Evolutionary conservation across 2,888 invertebrate genomes (phyloP).

Genomic region (Eilema sororculum): DNA sequence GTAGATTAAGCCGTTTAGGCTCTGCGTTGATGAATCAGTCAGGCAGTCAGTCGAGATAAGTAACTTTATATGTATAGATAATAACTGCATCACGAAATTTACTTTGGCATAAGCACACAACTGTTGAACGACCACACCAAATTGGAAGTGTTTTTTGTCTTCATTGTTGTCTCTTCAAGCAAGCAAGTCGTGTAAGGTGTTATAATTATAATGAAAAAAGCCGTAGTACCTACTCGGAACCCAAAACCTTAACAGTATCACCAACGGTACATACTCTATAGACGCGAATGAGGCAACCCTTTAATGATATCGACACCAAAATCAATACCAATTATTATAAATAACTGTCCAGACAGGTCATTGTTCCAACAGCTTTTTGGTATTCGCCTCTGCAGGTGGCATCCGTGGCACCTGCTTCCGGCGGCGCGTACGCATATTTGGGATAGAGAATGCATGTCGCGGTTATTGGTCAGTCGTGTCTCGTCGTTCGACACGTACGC

Average conservation of each 20-base stretch:
- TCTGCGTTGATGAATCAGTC: too few relatives aligned
- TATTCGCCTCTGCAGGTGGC: conserved; percentile 75
- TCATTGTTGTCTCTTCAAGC: too few relatives aligned
- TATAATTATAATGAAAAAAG: neutral
- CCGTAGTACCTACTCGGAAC: neutral
- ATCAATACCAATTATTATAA: conserved; percentile 43
- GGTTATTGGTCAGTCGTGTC: conserved; percentile 56
- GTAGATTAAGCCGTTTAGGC: too few relatives aligned
- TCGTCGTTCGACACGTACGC: conserved; percentile 41
- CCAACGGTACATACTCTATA: conserved; percentile 3
- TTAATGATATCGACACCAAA: conserved; percentile 37
- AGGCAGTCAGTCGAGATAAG: too few relatives aligned
- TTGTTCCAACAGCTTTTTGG: conserved; percentile 68
- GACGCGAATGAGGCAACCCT: neutral
- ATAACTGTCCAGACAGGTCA: conserved; percentile 64
- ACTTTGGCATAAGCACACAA: too few relatives aligned
- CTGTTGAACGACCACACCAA: too few relatives aligned
- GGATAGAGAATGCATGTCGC: conserved; percentile 53
- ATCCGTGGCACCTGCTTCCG: conserved; percentile 79
- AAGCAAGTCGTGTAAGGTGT: too few relatives aligned
- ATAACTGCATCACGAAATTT: too few relatives aligned
- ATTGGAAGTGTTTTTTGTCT: too few relatives aligned
- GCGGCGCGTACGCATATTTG: conserved; percentile 62
- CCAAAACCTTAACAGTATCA: neutral
- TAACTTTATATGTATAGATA: too few relatives aligned